Base-by-base conservation (phyloP, 2,888 invertebrate genomes). In the Odontomyia ornata region DNA sequence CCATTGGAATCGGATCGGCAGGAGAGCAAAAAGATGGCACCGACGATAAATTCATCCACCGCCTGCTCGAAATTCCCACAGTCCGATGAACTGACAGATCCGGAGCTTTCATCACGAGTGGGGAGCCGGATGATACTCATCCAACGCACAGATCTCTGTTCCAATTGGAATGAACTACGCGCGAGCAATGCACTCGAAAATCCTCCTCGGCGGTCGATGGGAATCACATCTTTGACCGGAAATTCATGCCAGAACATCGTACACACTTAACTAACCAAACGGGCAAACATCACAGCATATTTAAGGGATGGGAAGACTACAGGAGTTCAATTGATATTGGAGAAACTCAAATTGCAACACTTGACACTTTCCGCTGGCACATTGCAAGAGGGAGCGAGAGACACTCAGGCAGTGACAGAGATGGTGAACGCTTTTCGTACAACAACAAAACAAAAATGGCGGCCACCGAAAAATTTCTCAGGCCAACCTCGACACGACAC, bases 381-480 rank as follows among this genome's bases (percentile, higher is more conserved):
- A 25, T 23, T 43, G 43, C 65, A 21, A 18, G 65, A 65, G 36
- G 9, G 69, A 65, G 36, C n/a, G 65, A n/a, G n/a, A n/a, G 21
- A 64, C 64, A 28, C 13, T 11, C 60, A 15, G 5, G 60, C 27
- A 4, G 25, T 18, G 36, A 47, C 69, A 25, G 47, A 43, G 69
- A 46, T 11, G 46, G 47, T 30, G 52, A 75, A 67, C 65, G 67
- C 43, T 5, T 15, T 57, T 3, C 30, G 67, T 36, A 71, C 79
- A 80, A 79, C 75, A 79, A 79, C 79, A 81, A 77, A 83, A 83
- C 85, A 85, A 81, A 82, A 84, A 85, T 84, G 83, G 83, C 82
- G 82, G 84, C 85, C 85, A 81, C 80, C 82, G 75, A 82, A 81
- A 81, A 80, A 79, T 80, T 79, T 81, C 82, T 81, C 82, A 47